Base-by-base conservation (phyloP, 2,888 invertebrate genomes). In the Cryptus viduatorius region DNA sequence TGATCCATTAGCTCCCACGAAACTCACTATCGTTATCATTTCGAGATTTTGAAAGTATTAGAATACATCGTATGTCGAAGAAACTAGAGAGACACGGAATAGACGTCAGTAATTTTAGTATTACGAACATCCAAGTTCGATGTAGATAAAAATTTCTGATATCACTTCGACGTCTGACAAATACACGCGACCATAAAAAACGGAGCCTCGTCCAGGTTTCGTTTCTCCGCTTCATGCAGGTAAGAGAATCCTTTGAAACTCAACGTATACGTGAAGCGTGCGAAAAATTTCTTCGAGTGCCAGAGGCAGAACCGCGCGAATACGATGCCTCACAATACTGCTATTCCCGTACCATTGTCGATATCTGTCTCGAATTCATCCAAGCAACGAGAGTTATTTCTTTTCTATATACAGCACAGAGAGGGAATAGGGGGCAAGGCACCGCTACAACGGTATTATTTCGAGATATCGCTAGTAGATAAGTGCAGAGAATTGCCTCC, bases 361-460 rank as follows among this genome's bases (percentile, higher is more conserved):
- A 50, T 76, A 76, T 83, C 42, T 76, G 64, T 72, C 59, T 59
- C 56, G 56, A 79, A 83, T 75, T 42, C 56, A 67, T 79, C 75
- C 19, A 79, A 76, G 61, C 64, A 37, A 37, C 8, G 48, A 61
- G 48, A 65, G 69, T 72, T 79, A 79, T 79, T 75, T 73, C n/a
- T 71, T 48, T 48, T 75, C 53, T 48, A 46, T 56, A 16, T 24
- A 48, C 42, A 69, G 42, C 24, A 10, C 1, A 12, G 46, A 69
- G 24, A 14, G 24, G 29, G 29, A 10, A 78, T 29, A 61, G 69
- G 50, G 37, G 67, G 61, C 44, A 42, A 71, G 68, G 65, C 48
- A 68, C 64, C 59, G 75, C 83, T 76, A 42, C 46, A 71, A 83
- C 76, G 76, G 75, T 76, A 67, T 76, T 79, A 76, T 76, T 77